Percentiles rank a stretch among this genome's conserved stretches.
Conservation (phyloP, 2,113 vertebrate genomes). For the Mastomys natalensis region DNA sequence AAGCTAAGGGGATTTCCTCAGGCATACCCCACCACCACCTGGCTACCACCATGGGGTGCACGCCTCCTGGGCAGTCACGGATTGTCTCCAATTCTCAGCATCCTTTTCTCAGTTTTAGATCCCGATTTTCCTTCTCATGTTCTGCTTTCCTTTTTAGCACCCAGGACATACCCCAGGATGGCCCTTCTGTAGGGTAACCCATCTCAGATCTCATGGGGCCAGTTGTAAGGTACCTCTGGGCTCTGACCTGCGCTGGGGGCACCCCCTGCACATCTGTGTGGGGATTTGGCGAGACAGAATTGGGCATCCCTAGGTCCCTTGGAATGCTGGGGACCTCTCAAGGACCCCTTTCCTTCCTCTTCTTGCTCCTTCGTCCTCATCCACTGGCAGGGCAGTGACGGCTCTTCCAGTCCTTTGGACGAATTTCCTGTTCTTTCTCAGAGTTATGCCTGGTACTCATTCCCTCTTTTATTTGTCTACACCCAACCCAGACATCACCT, state of each 20-base stretch:
- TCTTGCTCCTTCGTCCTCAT: neutral
- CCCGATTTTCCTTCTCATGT: neutral
- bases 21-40: neutral
- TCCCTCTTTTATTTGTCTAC: neutral
- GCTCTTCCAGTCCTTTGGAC: neutral
- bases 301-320: neutral
- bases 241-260: neutral
- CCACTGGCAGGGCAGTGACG: neutral
- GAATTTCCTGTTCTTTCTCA: neutral
- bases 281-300: neutral
- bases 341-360: neutral
- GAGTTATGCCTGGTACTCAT: neutral
- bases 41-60: neutral
- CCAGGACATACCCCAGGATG: neutral
- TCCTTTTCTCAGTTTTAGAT: conserved; percentile 35
- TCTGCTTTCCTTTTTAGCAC: conserved; percentile 41
- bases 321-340: neutral
- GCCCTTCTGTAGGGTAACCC: neutral
- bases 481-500: neutral
- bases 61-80: accelerated
- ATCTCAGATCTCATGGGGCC: neutral
- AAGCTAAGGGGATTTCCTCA: neutral
- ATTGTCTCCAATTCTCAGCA: neutral
- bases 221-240: neutral
- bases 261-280: neutral